phyloP scores from a whole-genome alignment of 2,113 vertebrate genomes.

The Pterocles gutturalis region DNA sequence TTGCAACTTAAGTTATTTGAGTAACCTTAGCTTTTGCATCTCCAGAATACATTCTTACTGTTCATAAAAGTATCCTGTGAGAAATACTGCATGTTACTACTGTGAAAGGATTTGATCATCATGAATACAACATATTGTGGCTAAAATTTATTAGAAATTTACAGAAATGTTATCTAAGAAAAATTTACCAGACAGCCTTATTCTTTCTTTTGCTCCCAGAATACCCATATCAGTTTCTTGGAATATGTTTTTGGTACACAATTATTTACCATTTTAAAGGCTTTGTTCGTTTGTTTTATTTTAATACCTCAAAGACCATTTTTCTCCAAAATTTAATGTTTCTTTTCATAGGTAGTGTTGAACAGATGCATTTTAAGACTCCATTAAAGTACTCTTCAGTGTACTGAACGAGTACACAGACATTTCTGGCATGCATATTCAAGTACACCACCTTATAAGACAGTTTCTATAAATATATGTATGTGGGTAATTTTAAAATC shows the following conservation, averaged over 20 bases:
- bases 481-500: slow-evolving; percentile 28
- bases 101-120: not conserved
- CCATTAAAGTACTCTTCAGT: not conserved
- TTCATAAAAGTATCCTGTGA: not conserved
- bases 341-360: not conserved
- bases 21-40: not conserved
- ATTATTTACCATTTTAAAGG: not conserved
- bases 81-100: not conserved
- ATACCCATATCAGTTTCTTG: not conserved
- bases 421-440: slow-evolving; percentile 32
- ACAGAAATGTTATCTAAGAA: not conserved
- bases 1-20: not conserved
- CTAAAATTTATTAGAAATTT: not conserved
- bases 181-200: not conserved
- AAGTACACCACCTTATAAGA: not conserved
- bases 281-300: not conserved
- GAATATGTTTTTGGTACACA: not conserved
- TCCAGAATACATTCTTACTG: not conserved
- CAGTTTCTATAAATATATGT: slow-evolving; percentile 21
- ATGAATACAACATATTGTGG: not conserved
- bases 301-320: not conserved
- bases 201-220: not conserved
- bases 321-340: not conserved
- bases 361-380: not conserved
- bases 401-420: not conserved